Conservation (phyloP, 2,797 vertebrate genomes). For the Mormyrops boulengeri region DNA sequence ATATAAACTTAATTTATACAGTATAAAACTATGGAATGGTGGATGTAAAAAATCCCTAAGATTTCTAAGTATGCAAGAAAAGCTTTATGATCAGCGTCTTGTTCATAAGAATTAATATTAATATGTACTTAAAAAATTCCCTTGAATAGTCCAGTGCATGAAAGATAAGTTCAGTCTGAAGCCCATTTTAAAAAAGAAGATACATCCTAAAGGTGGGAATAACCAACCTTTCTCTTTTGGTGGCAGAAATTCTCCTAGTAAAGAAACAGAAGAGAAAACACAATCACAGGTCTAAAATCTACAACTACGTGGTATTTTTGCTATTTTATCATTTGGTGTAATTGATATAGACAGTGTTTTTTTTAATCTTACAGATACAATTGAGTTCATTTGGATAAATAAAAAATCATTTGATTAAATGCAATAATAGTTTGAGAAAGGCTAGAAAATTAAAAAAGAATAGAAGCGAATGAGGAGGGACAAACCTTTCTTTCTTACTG, state of each 20-base stretch:
- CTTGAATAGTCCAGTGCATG: not conserved
- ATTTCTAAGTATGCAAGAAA: not conserved
- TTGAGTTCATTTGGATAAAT: not conserved
- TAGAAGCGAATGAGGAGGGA: constrained; percentile 25
- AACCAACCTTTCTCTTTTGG: constrained; percentile 27
- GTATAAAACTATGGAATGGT: not conserved
- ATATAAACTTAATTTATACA: not conserved
- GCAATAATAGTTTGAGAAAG: not conserved
- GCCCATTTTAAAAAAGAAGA: not conserved
- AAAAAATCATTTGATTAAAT: not conserved
- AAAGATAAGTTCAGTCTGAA: not conserved
- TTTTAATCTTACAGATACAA: not conserved
- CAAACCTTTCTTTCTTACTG: constrained; percentile 64
- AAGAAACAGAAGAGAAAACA: not conserved
- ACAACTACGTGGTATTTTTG: not conserved
- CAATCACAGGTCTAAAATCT: not conserved
- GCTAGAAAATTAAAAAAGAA: not conserved
- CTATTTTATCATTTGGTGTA: not conserved
- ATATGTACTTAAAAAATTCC: not conserved
- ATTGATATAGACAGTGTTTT: not conserved
- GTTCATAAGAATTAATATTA: not conserved
- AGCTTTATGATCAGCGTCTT: not conserved
- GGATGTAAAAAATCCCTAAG: not conserved
- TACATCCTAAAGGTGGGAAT: not conserved
- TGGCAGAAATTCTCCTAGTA: constrained; percentile 25